A percentile compares a stretch with the other conserved stretches of the same genome.
Evolutionary conservation across 2,888 invertebrate species (phyloP).

Genomic region (Spisula solida): DNA sequence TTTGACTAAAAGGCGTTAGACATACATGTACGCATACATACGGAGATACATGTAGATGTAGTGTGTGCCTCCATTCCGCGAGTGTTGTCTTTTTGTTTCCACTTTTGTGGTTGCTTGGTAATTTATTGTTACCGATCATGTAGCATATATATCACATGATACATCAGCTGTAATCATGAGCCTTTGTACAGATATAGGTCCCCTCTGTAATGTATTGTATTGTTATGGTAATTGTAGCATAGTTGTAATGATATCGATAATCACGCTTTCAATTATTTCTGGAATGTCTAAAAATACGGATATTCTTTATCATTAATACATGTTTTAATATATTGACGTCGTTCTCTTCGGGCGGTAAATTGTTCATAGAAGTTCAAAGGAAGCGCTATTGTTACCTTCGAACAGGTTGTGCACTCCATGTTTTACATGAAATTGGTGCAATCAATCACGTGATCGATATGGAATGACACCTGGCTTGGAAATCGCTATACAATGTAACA

Average conservation of each 20-base stretch:
- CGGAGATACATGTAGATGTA: too few species aligned
- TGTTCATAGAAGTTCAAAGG: slow-evolving; percentile 1
- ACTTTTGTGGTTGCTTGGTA: too few species aligned
- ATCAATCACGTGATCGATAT: not conserved
- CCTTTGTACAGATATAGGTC: too few species aligned
- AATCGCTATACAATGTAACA: not conserved
- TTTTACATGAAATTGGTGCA: slow-evolving; percentile 5
- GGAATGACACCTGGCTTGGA: not conserved
- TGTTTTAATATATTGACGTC: not conserved
- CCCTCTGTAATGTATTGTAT: too few species aligned
- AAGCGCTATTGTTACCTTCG: not conserved
- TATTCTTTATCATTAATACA: not conserved
- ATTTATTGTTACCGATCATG: too few species aligned
- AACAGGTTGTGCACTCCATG: not conserved
- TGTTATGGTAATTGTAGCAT: not conserved
- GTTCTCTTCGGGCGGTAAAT: not conserved
- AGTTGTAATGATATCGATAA: too few species aligned
- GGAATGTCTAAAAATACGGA: not conserved
- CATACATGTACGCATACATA: too few species aligned
- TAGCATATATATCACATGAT: too few species aligned
- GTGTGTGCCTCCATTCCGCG: too few species aligned
- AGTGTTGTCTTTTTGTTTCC: too few species aligned
- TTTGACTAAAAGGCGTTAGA: too few species aligned
- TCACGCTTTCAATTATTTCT: not conserved
- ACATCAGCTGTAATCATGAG: too few species aligned